These are phyloP conservation scores for Neoniphon sammara DNA, from an alignment of 2,797 vertebrate genomes.

Conservation along the genomic window DNA sequence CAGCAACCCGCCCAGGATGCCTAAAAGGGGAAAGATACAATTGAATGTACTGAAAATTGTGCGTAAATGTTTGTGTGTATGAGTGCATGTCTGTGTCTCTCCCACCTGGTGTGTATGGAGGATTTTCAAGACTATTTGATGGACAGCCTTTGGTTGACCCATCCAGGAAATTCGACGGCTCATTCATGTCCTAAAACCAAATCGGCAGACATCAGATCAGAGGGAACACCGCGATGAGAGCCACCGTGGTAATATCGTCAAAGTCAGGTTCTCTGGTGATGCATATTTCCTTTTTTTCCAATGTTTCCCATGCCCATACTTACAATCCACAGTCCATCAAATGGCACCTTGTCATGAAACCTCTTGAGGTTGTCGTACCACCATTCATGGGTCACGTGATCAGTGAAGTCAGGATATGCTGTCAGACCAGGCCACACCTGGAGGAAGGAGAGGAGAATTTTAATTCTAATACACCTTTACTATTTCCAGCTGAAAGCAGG, in stretches of 20 bases:
- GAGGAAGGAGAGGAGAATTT: not conserved
- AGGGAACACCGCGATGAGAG: not conserved
- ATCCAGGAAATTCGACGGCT: slow-evolving; percentile 90
- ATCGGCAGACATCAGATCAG: not conserved
- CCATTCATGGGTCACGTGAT: slow-evolving; percentile 86
- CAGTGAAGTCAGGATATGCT: slow-evolving; percentile 89
- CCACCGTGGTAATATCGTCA: not conserved
- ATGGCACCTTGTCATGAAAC: slow-evolving; percentile 84
- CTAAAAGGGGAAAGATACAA: slow-evolving; percentile 62
- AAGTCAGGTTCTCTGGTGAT: not conserved
- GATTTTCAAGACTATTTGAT: slow-evolving; percentile 82
- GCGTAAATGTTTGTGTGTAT: not conserved
- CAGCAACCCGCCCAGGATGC: slow-evolving; percentile 83
- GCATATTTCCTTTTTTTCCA: not conserved
- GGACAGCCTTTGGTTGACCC: slow-evolving; percentile 88
- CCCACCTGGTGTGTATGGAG: slow-evolving; percentile 88
- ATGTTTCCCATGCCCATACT: slow-evolving; percentile 54
- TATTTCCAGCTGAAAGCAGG: not conserved
- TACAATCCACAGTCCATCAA: slow-evolving; percentile 92
- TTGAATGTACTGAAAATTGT: not conserved
- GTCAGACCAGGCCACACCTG: slow-evolving; percentile 93
- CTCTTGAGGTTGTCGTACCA: slow-evolving; percentile 89
- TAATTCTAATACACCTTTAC: not conserved
- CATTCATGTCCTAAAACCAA: slow-evolving; percentile 90
- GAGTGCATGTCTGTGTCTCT: not conserved